Evolutionary conservation across 30 jellyfish, hydroid and myxozoan genomes (phyloP), one percentile per base, ranked within the genome.

Genomic region (Hydractinia symbiolongicarpus): DNA sequence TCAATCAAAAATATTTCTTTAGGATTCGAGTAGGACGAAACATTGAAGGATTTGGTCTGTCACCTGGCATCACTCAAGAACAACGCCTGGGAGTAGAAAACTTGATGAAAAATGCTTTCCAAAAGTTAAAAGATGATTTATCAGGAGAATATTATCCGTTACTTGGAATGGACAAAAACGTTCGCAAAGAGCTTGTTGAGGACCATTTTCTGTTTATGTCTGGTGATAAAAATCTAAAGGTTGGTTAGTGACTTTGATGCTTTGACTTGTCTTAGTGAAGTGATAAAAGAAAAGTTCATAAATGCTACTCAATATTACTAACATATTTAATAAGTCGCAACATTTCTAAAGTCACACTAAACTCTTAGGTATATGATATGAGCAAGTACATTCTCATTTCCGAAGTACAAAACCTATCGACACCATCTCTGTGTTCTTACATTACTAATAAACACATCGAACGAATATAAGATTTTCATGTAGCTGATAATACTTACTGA

Each of bases 51-150:
- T 76, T 76, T 55, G 79, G 79, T 10, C 19, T 76, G 20, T 51
- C 77, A 16, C 84, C 84, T 51, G 77, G 84, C 4, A 51, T 76
- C 0, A 76, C 84, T 8, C 19, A 76, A 76, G 84, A 53, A 8
- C 84, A 76, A 55, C 78, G 78, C 54, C 49, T 51, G n/a, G 84
- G 54, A 15, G 77, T 76, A 4, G 84, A 76, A 55, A 76, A 76
- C 49, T 8, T 51, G 16, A 76, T 76, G 84, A 51, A 53, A 53
- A 76, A 53, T 54, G 84, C 84, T 19, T 76, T 76, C 2, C 17
- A 76, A 53, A 76, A 53, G 11, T 53, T 76, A 6, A 21, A 76
- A 9, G 76, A 21, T 76, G 84, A 76, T 21, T 53, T 76, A 56
- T 40, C 84, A 14, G 84, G 84, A 14, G 58, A 53, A 50, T 76